phyloP scores from a whole-genome alignment of 2,797 vertebrate species.

The Bryconaethiops microstoma region DNA sequence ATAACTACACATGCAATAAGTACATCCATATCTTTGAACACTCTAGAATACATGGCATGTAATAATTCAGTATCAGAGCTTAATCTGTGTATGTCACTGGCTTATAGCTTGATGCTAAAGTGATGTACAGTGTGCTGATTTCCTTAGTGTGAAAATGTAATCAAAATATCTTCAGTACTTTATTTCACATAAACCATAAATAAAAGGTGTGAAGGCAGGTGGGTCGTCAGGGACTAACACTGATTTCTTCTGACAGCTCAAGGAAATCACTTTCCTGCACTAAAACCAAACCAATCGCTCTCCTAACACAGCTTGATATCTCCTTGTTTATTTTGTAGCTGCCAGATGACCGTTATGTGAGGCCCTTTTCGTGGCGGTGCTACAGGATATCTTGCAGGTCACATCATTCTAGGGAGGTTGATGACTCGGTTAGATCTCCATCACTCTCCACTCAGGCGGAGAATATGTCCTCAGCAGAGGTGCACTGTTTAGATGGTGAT shows the following conservation, averaged over 20 bases:
- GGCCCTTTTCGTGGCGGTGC: conserved; percentile 74
- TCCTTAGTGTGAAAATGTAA: background rate
- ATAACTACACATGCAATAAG: background rate
- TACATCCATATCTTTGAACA: background rate
- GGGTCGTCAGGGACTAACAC: conserved; percentile 46
- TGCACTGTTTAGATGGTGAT: conserved; percentile 57
- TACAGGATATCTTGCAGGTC: conserved; percentile 83
- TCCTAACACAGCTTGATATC: conserved; percentile 80
- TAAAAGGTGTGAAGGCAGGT: conserved; percentile 14
- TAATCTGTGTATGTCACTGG: background rate
- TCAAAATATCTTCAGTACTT: conserved; percentile 10
- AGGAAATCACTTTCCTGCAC: conserved; percentile 86
- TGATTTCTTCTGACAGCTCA: conserved; percentile 86
- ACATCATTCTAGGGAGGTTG: conserved; percentile 88
- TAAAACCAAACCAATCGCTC: conserved; percentile 81
- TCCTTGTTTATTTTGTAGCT: conserved; percentile 85
- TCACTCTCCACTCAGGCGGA: conserved; percentile 82
- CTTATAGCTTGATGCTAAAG: background rate
- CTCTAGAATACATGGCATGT: background rate
- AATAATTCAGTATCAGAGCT: background rate
- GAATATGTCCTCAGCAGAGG: conserved; percentile 74
- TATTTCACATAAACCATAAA: conserved; percentile 30
- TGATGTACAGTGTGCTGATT: background rate
- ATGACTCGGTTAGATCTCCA: conserved; percentile 87
- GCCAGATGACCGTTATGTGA: conserved; percentile 84